Conservation (phyloP, 2,797 vertebrate genomes). For the Sphaeramia orbicularis region DNA sequence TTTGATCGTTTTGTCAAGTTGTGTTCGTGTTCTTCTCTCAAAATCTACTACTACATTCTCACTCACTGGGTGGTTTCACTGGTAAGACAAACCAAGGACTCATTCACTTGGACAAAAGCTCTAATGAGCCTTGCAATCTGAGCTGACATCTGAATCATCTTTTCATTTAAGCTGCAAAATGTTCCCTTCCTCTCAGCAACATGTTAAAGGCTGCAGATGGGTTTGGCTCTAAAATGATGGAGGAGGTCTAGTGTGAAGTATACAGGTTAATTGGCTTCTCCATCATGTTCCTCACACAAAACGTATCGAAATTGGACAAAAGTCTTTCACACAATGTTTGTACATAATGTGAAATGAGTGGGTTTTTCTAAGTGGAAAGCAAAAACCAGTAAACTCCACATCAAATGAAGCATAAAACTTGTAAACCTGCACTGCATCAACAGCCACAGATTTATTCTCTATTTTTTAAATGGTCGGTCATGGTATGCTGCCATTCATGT, state of each 20-base stretch:
- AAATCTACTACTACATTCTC: background rate
- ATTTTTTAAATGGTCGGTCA: slow-evolving; percentile 1
- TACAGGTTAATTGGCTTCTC: slow-evolving; percentile 46
- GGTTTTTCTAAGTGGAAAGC: background rate
- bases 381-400: slow-evolving; percentile 1
- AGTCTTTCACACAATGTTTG: slow-evolving; percentile 12
- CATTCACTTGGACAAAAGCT: slow-evolving; percentile 20
- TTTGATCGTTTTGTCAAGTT: slow-evolving; percentile 5
- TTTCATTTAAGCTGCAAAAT: slow-evolving; percentile 18
- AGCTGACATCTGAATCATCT: slow-evolving; percentile 16
- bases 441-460: background rate
- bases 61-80: slow-evolving; percentile 14
- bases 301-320: slow-evolving; percentile 19
- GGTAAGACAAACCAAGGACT: slow-evolving; percentile 35
- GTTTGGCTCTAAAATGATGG: slow-evolving; percentile 49
- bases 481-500: slow-evolving; percentile 8
- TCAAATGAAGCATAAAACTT: slow-evolving; percentile 1
- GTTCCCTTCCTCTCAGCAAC: background rate
- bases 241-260: slow-evolving; percentile 31
- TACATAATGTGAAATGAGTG: background rate
- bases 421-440: background rate
- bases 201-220: slow-evolving; percentile 28
- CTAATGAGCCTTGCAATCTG: slow-evolving; percentile 5
- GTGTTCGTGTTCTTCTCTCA: slow-evolving; percentile 10
- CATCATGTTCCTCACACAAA: slow-evolving; percentile 31